Evolutionary conservation across 2,113 vertebrate genomes (phyloP).

Genomic region (Malurus elegans): DNA sequence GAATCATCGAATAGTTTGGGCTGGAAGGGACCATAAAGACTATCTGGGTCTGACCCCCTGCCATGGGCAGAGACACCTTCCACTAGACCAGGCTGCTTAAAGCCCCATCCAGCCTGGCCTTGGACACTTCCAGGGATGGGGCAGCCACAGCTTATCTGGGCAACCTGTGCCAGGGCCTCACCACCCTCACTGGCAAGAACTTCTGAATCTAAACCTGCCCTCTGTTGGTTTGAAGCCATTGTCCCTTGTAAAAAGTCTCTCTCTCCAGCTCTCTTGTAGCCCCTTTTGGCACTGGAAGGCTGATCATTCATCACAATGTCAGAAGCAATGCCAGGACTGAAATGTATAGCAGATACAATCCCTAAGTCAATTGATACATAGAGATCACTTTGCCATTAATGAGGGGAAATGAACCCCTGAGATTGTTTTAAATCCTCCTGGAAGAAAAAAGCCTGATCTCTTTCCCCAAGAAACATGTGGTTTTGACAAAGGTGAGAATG

Average conservation of each 20-base stretch:
- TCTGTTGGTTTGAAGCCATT: background rate
- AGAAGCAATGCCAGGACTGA: background rate
- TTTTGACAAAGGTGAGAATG: background rate
- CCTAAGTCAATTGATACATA: fast-evolving
- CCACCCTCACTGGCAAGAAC: background rate
- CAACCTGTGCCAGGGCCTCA: background rate
- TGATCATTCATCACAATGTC: background rate
- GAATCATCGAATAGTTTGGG: background rate
- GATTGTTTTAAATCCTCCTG: background rate
- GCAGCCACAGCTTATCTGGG: background rate
- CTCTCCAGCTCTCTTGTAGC: background rate
- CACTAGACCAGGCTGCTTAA: background rate
- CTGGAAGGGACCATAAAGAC: background rate
- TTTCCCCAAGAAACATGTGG: fast-evolving
- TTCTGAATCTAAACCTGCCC: background rate
- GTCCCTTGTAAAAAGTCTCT: background rate
- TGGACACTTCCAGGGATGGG: background rate
- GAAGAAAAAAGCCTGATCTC: background rate
- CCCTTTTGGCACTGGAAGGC: background rate
- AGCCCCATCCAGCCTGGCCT: background rate
- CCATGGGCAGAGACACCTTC: background rate
- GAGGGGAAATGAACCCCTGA: background rate
- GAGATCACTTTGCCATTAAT: background rate
- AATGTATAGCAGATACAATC: background rate
- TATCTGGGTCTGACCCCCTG: background rate